Conservation (phyloP, 2,113 vertebrate species). For the Varanus komodoensis region DNA sequence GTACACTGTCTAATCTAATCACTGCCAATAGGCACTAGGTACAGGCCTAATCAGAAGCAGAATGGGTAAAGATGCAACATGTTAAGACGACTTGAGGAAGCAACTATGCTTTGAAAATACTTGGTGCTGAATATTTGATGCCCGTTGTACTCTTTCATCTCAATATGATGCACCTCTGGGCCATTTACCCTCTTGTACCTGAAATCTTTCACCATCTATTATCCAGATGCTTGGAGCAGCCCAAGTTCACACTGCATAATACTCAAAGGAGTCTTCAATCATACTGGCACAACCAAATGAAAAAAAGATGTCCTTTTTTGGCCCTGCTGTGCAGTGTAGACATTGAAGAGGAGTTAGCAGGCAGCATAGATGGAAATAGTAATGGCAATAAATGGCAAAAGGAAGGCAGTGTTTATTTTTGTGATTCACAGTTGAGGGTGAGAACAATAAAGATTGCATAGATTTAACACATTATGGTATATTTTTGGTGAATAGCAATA, state of each 20-base stretch:
- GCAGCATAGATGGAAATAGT: background rate
- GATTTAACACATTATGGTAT: background rate
- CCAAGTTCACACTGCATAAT: background rate
- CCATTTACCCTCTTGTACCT: background rate
- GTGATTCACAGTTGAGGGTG: conserved; percentile 13
- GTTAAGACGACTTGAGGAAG: background rate
- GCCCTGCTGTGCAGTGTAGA: background rate
- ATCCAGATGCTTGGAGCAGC: background rate
- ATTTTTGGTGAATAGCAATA: background rate
- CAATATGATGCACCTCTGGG: background rate
- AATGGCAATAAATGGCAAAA: background rate
- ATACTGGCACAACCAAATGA: background rate
- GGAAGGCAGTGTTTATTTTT: background rate
- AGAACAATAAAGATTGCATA: conserved; percentile 12
- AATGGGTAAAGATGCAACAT: conserved; percentile 1
- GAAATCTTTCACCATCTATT: conserved; percentile 18
- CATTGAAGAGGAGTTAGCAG: background rate
- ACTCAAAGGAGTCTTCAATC: conserved; percentile 19
- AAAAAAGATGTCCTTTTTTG: background rate
- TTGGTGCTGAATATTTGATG: conserved; percentile 28
- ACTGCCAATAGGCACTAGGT: background rate
- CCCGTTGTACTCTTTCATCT: conserved; percentile 2
- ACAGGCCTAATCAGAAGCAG: background rate
- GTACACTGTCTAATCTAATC: background rate
- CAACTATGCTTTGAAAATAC: conserved; percentile 1